Percentiles rank a stretch among this genome's conserved stretches.
Conservation (phyloP, 2,888 invertebrate species). For the Sesia bembeciformis region DNA sequence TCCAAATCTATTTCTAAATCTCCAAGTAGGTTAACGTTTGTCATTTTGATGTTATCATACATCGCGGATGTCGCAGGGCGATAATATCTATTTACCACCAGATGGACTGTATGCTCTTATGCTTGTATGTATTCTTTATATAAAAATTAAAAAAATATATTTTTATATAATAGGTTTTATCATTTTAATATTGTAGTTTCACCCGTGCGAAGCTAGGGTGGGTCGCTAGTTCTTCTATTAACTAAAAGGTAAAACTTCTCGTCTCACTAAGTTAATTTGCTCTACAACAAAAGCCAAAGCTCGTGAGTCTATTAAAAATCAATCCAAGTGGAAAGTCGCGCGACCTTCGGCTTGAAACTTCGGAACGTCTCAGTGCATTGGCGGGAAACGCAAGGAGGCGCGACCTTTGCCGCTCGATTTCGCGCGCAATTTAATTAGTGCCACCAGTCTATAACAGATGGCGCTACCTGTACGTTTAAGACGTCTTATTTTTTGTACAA, state of each 20-base stretch:
- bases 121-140: too few species aligned
- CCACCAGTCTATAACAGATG: constrained; percentile 56
- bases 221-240: constrained; percentile 3
- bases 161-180: too few species aligned
- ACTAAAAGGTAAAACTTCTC: constrained; percentile 39
- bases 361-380: constrained; percentile 59
- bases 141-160: too few species aligned
- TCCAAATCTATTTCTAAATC: too few species aligned
- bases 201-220: background rate
- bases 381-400: constrained; percentile 59
- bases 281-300: constrained; percentile 55
- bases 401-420: constrained; percentile 71
- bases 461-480: constrained; percentile 22
- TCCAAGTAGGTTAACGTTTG: too few species aligned
- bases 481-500: too few species aligned
- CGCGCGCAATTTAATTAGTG: constrained; percentile 71
- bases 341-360: constrained; percentile 50
- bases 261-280: constrained; percentile 58
- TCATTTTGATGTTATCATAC: too few species aligned
- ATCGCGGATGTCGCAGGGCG: too few species aligned
- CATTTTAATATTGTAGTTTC: too few species aligned
- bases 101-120: too few species aligned
- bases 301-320: constrained; percentile 67
- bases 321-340: constrained; percentile 58
- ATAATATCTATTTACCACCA: too few species aligned